Base-by-base conservation (phyloP, 2,888 invertebrate genomes). In the Ametastegia equiseti region DNA sequence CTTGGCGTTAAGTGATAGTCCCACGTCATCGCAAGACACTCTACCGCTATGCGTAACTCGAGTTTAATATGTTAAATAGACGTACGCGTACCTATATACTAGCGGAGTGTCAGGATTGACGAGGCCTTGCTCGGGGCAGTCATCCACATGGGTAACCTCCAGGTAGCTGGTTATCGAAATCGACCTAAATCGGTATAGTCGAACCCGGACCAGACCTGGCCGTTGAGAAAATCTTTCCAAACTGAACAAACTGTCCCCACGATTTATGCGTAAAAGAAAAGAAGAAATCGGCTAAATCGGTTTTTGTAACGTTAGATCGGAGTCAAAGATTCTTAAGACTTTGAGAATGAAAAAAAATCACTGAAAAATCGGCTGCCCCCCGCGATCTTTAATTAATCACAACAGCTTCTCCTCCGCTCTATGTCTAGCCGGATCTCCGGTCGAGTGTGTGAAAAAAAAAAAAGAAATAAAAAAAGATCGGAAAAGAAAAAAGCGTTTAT, bases 111-210 rank as follows among this genome's bases (percentile, higher is more conserved):
- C 75, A 75, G 75, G 75, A 75, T 75, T 75, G 75, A 75, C 75
- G 78, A 78, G 78, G 78, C 78, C 78, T 78, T 78, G 78, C 78
- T 78, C 42, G 45, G n/a, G 78, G 78, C 78, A 47, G 30, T 78
- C 78, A 15, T 60, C 78, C 19, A 42, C 78, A 54, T 15, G 60
- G 78, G 57, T 9, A 42, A 63, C 60, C 57, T 42, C 78, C 75
- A 54, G 75, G 75, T 75, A 54, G 75, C 45, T 47, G 0, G 65
- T 45, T 39, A n/a, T n/a, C 33, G 54, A 60, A 78, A 78, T 63
- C 78, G 78, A 78, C 78, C 78, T 50, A 63, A 78, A 78, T 78
- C 42, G 60, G 36, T 30, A 1, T 13, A 30, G 42, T 30, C 13
- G n/a, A 33, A 67, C 65, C 36, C 65, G 65, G 65, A 67, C 65